Evolutionary conservation across 1,140 invertebrate genomes (phyloP).

Genomic region (Drosophila bocqueti): DNA sequence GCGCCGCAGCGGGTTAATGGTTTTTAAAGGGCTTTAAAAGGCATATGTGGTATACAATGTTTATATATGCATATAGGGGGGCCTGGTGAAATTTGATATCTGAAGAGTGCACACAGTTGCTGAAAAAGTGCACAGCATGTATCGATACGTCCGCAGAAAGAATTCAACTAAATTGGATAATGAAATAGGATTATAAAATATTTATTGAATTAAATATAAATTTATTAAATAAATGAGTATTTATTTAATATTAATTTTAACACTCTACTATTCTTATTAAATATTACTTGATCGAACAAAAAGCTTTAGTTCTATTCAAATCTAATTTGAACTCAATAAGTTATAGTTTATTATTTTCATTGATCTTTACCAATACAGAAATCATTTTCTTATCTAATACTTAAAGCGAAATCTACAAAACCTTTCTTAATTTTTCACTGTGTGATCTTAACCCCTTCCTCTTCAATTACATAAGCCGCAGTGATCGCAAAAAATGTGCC

Average conservation of each 20-base stretch:
- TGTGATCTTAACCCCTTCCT: background rate
- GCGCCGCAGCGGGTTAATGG: slow-evolving; percentile 59
- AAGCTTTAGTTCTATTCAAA: too few relatives aligned
- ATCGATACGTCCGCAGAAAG: slow-evolving; percentile 1
- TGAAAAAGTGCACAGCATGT: slow-evolving; percentile 77
- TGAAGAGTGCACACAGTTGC: slow-evolving; percentile 50
- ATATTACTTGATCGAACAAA: too few relatives aligned
- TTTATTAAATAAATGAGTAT: too few relatives aligned
- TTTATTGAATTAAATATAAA: too few relatives aligned
- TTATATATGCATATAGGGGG: slow-evolving; percentile 11
- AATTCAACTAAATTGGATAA: background rate
- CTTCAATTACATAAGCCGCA: slow-evolving; percentile 71
- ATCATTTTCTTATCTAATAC: too few relatives aligned
- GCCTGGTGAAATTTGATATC: slow-evolving; percentile 63
- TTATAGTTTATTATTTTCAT: background rate
- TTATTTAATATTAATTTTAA: too few relatives aligned
- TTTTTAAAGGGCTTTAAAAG: slow-evolving; percentile 71
- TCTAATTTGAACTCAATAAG: background rate
- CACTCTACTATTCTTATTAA: too few relatives aligned
- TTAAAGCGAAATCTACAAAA: background rate
- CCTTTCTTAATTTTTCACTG: background rate
- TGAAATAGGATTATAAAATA: too few relatives aligned
- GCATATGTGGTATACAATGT: slow-evolving; percentile 51
- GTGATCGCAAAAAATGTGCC: slow-evolving; percentile 27
- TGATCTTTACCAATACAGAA: too few relatives aligned